Percentiles rank a stretch among this genome's conserved stretches.
Evolutionary conservation across 2,797 vertebrate genomes (phyloP).

Genomic region (Anguilla obscura): DNA sequence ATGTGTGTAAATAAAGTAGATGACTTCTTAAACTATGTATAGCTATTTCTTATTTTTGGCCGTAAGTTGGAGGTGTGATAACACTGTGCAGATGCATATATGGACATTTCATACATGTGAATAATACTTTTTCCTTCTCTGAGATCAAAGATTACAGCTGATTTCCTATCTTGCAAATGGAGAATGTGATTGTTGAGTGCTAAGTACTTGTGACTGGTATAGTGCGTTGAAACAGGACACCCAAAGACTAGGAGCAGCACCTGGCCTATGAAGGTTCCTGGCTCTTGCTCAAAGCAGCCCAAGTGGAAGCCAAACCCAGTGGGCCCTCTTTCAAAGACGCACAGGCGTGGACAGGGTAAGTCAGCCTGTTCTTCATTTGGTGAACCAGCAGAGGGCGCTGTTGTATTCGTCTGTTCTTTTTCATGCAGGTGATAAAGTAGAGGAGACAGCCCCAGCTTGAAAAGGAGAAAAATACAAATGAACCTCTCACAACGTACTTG

Average conservation of each 20-base stretch:
- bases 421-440: constrained; percentile 58
- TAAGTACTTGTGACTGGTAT: background rate
- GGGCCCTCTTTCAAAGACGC: constrained; percentile 55
- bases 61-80: background rate
- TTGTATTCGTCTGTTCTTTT: constrained; percentile 38
- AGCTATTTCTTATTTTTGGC: background rate
- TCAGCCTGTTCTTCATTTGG: constrained; percentile 28
- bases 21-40: background rate
- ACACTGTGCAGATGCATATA: background rate
- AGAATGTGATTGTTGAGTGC: background rate
- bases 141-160: background rate
- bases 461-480: constrained; percentile 15
- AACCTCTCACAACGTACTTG: constrained; percentile 19
- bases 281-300: constrained; percentile 55
- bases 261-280: constrained; percentile 67
- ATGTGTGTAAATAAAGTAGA: background rate
- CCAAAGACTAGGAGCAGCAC: constrained; percentile 41
- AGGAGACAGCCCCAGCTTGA: constrained; percentile 71
- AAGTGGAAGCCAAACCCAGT: constrained; percentile 67
- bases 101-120: background rate
- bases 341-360: constrained; percentile 49
- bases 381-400: background rate
- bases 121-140: background rate
- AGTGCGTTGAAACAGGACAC: background rate
- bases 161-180: background rate